phyloP scores from a whole-genome alignment of 2,113 vertebrate species.

The Lycocorax pyrrhopterus region DNA sequence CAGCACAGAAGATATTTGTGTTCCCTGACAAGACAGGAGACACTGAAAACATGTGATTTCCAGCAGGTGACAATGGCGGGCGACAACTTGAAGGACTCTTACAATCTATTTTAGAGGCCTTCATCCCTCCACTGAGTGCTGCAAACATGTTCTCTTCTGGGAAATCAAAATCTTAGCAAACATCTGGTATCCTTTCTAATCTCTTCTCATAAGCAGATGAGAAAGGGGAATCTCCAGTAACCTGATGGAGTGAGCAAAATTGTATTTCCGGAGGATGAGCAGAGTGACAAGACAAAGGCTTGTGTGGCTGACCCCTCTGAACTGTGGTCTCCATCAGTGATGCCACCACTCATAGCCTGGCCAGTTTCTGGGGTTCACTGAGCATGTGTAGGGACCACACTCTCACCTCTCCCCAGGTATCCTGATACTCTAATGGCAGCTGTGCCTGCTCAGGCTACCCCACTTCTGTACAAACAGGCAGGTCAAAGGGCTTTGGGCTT shows the following conservation, averaged over 20 bases:
- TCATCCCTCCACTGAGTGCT: background rate
- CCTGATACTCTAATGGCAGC: background rate
- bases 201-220: background rate
- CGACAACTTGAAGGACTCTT: background rate
- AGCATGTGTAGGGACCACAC: fast-evolving
- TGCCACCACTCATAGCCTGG: background rate
- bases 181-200: background rate
- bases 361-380: background rate
- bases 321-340: background rate
- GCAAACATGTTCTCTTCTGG: background rate
- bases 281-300: fast-evolving
- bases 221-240: background rate
- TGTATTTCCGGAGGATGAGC: background rate
- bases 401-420: background rate
- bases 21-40: background rate
- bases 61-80: background rate
- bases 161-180: background rate
- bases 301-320: background rate
- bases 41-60: background rate
- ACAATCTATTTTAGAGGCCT: background rate
- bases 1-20: background rate
- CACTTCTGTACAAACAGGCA: background rate
- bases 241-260: background rate
- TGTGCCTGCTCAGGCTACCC: background rate
- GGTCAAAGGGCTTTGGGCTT: background rate